Conservation (phyloP, 2,113 vertebrate species). For the Ochotona princeps region DNA sequence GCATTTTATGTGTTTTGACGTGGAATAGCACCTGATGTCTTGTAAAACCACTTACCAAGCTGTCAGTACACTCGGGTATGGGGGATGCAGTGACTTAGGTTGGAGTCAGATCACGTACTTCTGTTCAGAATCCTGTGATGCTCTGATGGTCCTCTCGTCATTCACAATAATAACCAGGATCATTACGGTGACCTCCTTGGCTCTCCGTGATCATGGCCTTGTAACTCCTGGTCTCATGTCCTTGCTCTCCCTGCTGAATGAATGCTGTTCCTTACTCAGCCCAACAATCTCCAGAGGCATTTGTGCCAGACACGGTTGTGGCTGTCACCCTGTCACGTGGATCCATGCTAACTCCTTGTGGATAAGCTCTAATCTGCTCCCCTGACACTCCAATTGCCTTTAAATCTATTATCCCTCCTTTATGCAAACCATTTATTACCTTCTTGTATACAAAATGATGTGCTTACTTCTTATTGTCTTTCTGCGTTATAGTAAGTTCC, state of each 20-base stretch:
- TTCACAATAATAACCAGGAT: not conserved
- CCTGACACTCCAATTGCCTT: not conserved
- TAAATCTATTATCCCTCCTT: not conserved
- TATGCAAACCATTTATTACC: constrained; percentile 5
- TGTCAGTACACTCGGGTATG: not conserved
- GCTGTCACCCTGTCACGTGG: not conserved
- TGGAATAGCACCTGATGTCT: not conserved
- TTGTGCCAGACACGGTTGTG: not conserved
- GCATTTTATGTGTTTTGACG: not conserved
- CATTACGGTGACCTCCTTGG: not conserved
- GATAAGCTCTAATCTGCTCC: not conserved
- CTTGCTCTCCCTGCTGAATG: not conserved
- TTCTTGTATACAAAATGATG: not conserved
- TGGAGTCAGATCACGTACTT: not conserved
- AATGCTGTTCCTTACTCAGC: not conserved
- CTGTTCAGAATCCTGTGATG: not conserved
- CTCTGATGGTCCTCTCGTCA: not conserved
- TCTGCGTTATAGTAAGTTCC: not conserved
- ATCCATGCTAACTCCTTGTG: not conserved
- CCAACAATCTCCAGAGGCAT: not conserved
- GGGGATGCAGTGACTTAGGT: too few species aligned
- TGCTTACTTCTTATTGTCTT: not conserved
- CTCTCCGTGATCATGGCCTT: not conserved
- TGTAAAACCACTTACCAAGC: not conserved
- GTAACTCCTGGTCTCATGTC: not conserved